Percentiles rank a stretch among this genome's conserved stretches.
These are phyloP conservation scores for Saguinus imperator DNA, from an alignment of 2,113 vertebrate species.

Conservation along the genomic window DNA sequence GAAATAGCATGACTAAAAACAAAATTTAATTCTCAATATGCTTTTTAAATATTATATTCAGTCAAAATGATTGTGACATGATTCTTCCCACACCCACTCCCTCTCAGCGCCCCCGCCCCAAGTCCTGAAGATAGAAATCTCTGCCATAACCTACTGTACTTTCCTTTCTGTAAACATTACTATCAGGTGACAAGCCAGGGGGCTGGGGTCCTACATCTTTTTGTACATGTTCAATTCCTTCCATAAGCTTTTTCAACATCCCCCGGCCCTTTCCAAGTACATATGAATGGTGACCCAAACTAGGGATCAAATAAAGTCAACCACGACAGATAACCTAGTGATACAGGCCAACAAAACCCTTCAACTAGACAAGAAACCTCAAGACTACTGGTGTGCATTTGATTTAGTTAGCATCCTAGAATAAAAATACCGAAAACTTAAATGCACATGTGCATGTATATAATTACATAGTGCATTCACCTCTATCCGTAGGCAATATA, in stretches of 20 bases:
- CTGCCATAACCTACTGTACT: background rate
- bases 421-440: conserved; percentile 14
- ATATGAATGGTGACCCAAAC: conserved; percentile 58
- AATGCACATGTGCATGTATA: background rate
- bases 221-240: background rate
- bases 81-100: background rate
- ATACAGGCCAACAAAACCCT: background rate
- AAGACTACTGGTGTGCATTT: background rate
- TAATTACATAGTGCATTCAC: background rate
- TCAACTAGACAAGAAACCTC: background rate
- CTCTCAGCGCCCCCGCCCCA: background rate
- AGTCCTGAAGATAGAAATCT: background rate
- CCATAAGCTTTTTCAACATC: conserved; percentile 15
- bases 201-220: background rate
- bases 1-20: conserved; percentile 7
- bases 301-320: conserved; percentile 47
- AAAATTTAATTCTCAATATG: background rate
- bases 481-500: background rate
- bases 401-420: background rate
- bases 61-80: background rate
- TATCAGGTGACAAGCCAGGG: background rate
- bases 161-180: background rate
- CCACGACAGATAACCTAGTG: background rate
- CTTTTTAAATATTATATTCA: background rate
- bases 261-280: conserved; percentile 36